phyloP scores from a whole-genome alignment of 2,113 vertebrate species.

The Phaethon lepturus region DNA sequence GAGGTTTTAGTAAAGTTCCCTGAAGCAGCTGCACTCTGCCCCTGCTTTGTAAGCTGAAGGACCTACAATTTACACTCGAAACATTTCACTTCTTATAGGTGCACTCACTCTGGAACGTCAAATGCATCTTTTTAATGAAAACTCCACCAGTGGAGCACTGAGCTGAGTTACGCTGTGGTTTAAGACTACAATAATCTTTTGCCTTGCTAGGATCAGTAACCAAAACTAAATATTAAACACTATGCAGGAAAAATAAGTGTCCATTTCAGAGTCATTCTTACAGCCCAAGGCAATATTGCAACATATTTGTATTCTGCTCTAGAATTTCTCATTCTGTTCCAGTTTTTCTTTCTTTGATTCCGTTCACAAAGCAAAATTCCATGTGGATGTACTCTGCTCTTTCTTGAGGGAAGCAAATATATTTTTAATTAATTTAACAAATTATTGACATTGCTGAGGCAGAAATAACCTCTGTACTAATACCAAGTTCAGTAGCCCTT shows the following conservation, averaged over 20 bases:
- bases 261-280: not conserved
- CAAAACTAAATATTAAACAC: not conserved
- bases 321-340: not conserved
- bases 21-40: not conserved
- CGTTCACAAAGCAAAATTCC: not conserved
- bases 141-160: not conserved
- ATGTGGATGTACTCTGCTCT: not conserved
- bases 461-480: conserved; percentile 21
- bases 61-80: not conserved
- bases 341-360: conserved; percentile 5
- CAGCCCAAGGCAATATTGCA: not conserved
- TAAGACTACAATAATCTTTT: not conserved
- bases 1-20: not conserved
- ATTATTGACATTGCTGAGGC: not conserved
- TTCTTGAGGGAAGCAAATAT: not conserved
- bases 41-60: not conserved
- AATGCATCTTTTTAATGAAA: not conserved
- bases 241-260: not conserved
- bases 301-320: not conserved
- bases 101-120: not conserved
- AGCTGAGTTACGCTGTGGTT: not conserved
- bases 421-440: conserved; percentile 37
- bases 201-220: not conserved
- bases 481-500: conserved; percentile 24
- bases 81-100: not conserved